Evolutionary conservation across 1,140 invertebrate species (phyloP).

Genomic region (Formica exsecta): DNA sequence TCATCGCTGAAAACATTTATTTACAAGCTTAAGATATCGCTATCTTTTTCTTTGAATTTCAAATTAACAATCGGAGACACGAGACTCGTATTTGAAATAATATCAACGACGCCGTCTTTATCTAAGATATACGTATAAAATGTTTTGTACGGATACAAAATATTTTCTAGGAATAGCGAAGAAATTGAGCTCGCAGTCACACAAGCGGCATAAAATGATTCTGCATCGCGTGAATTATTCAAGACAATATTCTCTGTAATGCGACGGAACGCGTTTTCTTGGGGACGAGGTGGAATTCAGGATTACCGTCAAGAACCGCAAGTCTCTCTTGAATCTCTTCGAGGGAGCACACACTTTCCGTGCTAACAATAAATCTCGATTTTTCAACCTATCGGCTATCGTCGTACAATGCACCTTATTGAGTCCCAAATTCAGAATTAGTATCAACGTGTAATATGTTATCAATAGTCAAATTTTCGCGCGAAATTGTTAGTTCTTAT

Average conservation of each 20-base stretch:
- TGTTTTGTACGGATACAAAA: slow-evolving; percentile 25
- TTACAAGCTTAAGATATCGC: slow-evolving; percentile 15
- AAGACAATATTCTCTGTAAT: slow-evolving; percentile 65
- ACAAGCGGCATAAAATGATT: slow-evolving; percentile 49
- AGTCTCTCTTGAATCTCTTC: slow-evolving; percentile 44
- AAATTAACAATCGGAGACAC: slow-evolving; percentile 17
- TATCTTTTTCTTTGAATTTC: slow-evolving; percentile 16
- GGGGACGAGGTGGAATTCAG: slow-evolving; percentile 38
- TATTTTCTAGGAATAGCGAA: slow-evolving; percentile 55
- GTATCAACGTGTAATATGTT: not conserved
- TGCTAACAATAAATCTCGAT: slow-evolving; percentile 55
- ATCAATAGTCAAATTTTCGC: not conserved
- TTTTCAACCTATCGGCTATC: slow-evolving; percentile 45
- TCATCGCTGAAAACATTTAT: slow-evolving; percentile 15
- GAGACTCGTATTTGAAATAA: not conserved
- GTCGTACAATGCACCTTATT: not conserved
- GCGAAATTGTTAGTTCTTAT: not conserved
- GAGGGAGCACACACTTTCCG: slow-evolving; percentile 18
- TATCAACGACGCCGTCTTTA: not conserved
- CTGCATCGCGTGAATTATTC: slow-evolving; percentile 64
- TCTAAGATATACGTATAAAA: slow-evolving; percentile 17
- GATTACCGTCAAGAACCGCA: slow-evolving; percentile 49
- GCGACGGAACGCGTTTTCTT: slow-evolving; percentile 56
- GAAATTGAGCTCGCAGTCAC: slow-evolving; percentile 38
- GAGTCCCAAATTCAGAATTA: not conserved